Evolutionary conservation across 2,888 invertebrate species (phyloP).

Genomic region (Drosophila pullipes): DNA sequence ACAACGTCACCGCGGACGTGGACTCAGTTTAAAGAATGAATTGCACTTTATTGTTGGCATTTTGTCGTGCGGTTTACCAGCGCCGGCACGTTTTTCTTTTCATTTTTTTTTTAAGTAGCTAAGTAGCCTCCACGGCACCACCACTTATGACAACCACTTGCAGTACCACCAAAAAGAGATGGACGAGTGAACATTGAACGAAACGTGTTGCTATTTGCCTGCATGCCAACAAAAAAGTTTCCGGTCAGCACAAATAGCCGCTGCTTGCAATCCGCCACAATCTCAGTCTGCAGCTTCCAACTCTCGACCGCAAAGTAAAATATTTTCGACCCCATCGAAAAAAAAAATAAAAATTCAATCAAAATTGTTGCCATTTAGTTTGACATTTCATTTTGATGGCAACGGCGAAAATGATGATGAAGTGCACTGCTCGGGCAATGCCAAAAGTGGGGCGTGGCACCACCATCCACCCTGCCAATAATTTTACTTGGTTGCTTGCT

Average conservation of each 20-base stretch:
- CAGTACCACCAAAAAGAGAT: slow-evolving; percentile 6
- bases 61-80: slow-evolving; percentile 56
- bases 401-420: slow-evolving; percentile 72
- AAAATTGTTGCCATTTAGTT: slow-evolving; percentile 82
- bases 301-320: slow-evolving; percentile 34
- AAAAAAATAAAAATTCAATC: slow-evolving; percentile 74
- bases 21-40: slow-evolving; percentile 73
- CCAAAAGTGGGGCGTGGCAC: slow-evolving; percentile 50
- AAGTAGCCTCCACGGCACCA: slow-evolving; percentile 47
- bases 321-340: slow-evolving; percentile 34
- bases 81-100: slow-evolving; percentile 52
- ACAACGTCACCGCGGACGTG: slow-evolving; percentile 44
- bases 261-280: slow-evolving; percentile 29
- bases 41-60: slow-evolving; percentile 77
- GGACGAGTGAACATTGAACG: slow-evolving; percentile 12
- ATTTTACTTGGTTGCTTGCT: slow-evolving; percentile 45
- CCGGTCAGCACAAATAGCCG: slow-evolving; percentile 43
- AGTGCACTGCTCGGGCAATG: slow-evolving; percentile 47
- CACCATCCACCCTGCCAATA: slow-evolving; percentile 12
- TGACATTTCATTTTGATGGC: slow-evolving; percentile 80
- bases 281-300: slow-evolving; percentile 7
- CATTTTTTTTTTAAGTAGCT: slow-evolving; percentile 54
- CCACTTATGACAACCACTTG: slow-evolving; percentile 33
- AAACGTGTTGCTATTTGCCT: slow-evolving; percentile 68
- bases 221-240: slow-evolving; percentile 38